A percentile compares a stretch with the other conserved stretches of the same genome.
Evolutionary conservation across 2,888 invertebrate genomes (phyloP).

Genomic region (Dynastes grantii): DNA sequence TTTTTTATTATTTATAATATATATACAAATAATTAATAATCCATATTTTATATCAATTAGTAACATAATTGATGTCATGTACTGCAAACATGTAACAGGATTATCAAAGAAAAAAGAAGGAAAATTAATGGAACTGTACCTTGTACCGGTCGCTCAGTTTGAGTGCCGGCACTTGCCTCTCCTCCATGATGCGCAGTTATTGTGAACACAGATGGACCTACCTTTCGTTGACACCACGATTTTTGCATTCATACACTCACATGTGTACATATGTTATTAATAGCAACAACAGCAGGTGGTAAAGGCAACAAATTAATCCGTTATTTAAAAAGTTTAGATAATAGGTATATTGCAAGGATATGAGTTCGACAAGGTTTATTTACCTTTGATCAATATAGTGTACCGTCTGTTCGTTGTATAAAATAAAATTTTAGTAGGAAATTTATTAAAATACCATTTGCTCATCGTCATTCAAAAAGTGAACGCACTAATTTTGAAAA

Average conservation of each 20-base stretch:
- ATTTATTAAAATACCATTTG: too few relatives aligned
- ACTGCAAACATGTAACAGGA: conserved; percentile 59
- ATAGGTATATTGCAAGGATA: too few relatives aligned
- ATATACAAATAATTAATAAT: conserved; percentile 29
- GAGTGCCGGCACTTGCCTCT: conserved; percentile 82
- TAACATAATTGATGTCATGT: conserved; percentile 40
- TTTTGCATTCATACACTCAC: conserved; percentile 24
- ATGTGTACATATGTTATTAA: too few relatives aligned
- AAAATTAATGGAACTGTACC: conserved; percentile 76
- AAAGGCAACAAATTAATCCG: too few relatives aligned
- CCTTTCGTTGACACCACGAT: conserved; percentile 63
- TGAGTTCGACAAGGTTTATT: too few relatives aligned
- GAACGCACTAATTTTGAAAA: too few relatives aligned
- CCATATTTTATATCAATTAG: conserved; percentile 17
- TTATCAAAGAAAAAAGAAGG: conserved; percentile 53
- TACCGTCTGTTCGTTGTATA: too few relatives aligned
- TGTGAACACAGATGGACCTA: conserved; percentile 74
- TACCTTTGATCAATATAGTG: too few relatives aligned
- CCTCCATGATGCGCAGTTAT: conserved; percentile 66
- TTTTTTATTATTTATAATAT: conserved; percentile 31
- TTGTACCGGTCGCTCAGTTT: conserved; percentile 86
- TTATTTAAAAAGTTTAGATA: too few relatives aligned
- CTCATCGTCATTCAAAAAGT: too few relatives aligned
- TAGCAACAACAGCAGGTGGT: too few relatives aligned
- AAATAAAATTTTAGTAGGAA: too few relatives aligned